A percentile compares a stretch with the other conserved stretches of the same genome.
Evolutionary conservation across 2,113 vertebrate species (phyloP).

Genomic region (Stigmatopora argus): DNA sequence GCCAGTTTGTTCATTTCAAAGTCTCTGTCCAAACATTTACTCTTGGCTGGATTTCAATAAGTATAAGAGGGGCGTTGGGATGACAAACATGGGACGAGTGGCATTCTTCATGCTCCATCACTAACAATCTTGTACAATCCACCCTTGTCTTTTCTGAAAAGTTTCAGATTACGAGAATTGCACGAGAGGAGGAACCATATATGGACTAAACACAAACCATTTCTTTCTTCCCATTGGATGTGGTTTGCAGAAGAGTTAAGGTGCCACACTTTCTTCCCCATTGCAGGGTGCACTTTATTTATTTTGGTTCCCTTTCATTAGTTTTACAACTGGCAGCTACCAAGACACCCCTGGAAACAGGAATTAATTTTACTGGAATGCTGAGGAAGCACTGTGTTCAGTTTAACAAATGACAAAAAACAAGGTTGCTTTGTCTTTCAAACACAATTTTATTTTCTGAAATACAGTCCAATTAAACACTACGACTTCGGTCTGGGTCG

Average conservation of each 20-base stretch:
- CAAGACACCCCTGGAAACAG: constrained; percentile 2
- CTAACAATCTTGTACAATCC: not conserved
- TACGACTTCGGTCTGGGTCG: too few species aligned
- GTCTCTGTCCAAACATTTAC: constrained; percentile 35
- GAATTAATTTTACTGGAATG: not conserved
- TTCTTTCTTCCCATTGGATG: constrained; percentile 18
- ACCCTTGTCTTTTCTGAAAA: not conserved
- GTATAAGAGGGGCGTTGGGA: constrained; percentile 1
- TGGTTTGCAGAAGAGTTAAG: constrained; percentile 22
- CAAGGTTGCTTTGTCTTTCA: not conserved
- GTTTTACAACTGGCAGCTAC: constrained; percentile 35
- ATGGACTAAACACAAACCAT: not conserved
- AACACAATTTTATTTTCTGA: constrained; percentile 10
- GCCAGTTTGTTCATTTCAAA: constrained; percentile 16
- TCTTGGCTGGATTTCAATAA: constrained; percentile 31
- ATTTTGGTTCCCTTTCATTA: constrained; percentile 41
- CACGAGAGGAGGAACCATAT: not conserved
- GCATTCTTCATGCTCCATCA: not conserved
- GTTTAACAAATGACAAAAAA: not conserved
- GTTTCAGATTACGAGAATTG: not conserved
- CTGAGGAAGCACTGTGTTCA: not conserved
- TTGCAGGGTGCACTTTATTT: constrained; percentile 29
- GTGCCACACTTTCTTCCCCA: constrained; percentile 10
- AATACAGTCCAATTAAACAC: constrained; percentile 17
- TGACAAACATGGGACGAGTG: not conserved